A percentile compares a stretch with the other conserved stretches of the same genome.
Evolutionary conservation across 2,113 vertebrate species (phyloP).

Genomic region (Mustela lutreola): DNA sequence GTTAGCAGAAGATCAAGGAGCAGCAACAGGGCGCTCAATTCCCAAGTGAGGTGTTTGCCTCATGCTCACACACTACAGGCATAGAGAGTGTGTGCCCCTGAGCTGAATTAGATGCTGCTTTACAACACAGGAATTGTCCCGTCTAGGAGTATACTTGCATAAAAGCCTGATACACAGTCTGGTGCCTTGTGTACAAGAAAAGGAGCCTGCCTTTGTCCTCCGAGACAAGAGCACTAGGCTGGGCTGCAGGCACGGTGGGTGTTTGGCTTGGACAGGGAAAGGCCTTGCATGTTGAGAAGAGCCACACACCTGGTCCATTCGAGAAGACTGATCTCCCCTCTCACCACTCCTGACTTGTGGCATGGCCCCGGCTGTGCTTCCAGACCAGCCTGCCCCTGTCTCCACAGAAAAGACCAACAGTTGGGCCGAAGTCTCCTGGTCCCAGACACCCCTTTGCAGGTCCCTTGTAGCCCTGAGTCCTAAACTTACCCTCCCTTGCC

Average conservation of each 20-base stretch:
- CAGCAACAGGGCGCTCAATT: background rate
- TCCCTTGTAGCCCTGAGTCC: background rate
- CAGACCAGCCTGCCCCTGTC: background rate
- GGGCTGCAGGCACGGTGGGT: background rate
- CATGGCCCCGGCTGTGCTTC: background rate
- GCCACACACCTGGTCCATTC: background rate
- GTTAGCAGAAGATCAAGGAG: background rate
- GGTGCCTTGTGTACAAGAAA: too few species aligned
- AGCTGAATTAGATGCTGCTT: background rate
- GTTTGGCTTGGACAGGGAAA: background rate
- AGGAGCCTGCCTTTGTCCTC: background rate
- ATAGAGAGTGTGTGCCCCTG: background rate
- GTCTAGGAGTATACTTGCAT: background rate
- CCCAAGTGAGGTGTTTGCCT: background rate
- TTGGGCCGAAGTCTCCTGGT: background rate
- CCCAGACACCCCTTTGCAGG: background rate
- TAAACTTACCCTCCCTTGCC: accelerated
- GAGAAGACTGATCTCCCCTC: background rate
- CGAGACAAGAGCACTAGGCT: background rate
- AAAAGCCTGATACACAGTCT: background rate
- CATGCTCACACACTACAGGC: background rate
- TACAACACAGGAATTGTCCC: background rate
- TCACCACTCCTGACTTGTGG: background rate
- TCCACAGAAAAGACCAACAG: background rate
- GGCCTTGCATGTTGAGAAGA: background rate